Evolutionary conservation across 2,888 invertebrate genomes (phyloP), one percentile per base, ranked within the genome.

Genomic region (Caradrina kadenii): DNA sequence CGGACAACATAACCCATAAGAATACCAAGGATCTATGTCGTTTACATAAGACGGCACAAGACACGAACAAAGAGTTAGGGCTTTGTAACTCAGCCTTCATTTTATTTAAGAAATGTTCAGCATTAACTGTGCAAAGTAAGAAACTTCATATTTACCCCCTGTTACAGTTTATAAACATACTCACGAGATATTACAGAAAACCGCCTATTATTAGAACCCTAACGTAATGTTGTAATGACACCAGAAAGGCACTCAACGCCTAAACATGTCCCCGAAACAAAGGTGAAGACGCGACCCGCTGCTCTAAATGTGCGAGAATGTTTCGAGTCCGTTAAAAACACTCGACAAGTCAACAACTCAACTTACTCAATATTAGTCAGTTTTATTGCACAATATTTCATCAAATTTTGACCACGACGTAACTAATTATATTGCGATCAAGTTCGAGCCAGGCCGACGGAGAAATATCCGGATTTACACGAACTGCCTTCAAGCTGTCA

Each of bases 1-100:
- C 66, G 63, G 63, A 76, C 42, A 55, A 50, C 45, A 55, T 67
- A 50, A 54, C 39, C 64, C 45, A 60, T 65, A 63, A 80, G 68
- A 54, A 76, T 64, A 6, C 42, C 35, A 2, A 39, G 13, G 22
- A 52, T 31, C 7, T 48, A 22, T 21, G 42, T 49, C 45, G 11
- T 22, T 48, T 42, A 42, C 19, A 31, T 52, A 42, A 75, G 11
- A 68, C 10, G 17, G 15, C 22, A n/a, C 49, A 31, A 39, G 35
- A 1, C 35, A 8, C 35, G 8, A 42, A 26, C 21, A 15, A 31
- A 31, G 11, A 42, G 35, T 42, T 35, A 11, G 48, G 6, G 10
- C 10, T 45, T 1, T 26, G 17, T 26, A 21, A 26, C 21, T 45
- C 22, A 61, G 13, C 10, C 19, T 42, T 17, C 2, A 39, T 39